Evolutionary conservation across 2,797 vertebrate species (phyloP).

Genomic region (Borostomias antarcticus): DNA sequence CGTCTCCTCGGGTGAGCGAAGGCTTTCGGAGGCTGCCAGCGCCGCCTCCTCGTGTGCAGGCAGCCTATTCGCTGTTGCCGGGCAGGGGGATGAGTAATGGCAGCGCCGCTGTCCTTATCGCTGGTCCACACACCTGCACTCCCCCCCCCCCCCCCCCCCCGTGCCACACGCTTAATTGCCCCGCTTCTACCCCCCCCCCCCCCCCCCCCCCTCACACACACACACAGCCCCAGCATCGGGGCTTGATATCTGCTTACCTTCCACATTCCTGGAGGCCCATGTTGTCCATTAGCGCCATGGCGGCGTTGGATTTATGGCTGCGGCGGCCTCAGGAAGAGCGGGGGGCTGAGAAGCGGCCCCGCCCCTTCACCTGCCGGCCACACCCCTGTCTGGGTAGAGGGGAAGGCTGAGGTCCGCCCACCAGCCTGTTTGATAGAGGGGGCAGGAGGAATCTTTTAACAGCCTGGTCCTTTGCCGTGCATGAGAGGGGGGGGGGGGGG

Average conservation of each 20-base stretch:
- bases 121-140: slow-evolving; percentile 82
- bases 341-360: slow-evolving; percentile 24
- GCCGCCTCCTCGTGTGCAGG: slow-evolving; percentile 73
- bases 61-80: slow-evolving; percentile 76
- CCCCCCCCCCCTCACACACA: slow-evolving; percentile 17
- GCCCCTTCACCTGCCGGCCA: too few relatives aligned
- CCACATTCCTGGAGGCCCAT: slow-evolving; percentile 77
- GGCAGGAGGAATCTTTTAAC: slow-evolving; percentile 5
- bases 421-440: slow-evolving; percentile 14
- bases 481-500: too few relatives aligned
- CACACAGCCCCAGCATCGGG: slow-evolving; percentile 40
- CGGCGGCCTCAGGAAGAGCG: not conserved
- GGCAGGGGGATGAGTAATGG: slow-evolving; percentile 80
- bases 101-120: slow-evolving; percentile 75
- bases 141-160: slow-evolving; percentile 68
- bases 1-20: slow-evolving; percentile 61
- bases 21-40: slow-evolving; percentile 75
- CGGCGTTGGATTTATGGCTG: slow-evolving; percentile 63
- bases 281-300: slow-evolving; percentile 69
- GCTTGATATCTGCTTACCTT: slow-evolving; percentile 80
- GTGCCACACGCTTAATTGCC: slow-evolving; percentile 82
- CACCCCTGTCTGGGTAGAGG: too few relatives aligned
- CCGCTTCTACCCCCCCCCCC: slow-evolving; percentile 29
- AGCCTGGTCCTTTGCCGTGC: not conserved
- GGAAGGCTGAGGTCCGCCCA: slow-evolving; percentile 19